Conservation (phyloP, 2,797 vertebrate species). For the Acipenser transmontanus region DNA sequence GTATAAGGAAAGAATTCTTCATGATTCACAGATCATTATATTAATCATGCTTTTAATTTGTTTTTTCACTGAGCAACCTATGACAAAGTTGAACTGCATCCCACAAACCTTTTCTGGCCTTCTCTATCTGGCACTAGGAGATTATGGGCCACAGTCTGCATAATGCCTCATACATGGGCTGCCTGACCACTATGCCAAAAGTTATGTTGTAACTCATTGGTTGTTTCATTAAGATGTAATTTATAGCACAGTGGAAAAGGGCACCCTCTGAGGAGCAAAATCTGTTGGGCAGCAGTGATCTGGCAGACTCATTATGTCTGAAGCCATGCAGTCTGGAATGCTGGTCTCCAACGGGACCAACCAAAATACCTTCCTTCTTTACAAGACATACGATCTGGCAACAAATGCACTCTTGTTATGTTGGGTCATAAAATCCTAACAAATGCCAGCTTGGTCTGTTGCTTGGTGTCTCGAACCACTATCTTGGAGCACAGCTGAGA, state of each 20-base stretch:
- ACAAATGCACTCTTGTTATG: slow-evolving; percentile 22
- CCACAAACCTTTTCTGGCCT: no score
- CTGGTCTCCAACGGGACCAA: slow-evolving; percentile 18
- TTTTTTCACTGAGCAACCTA: slow-evolving; percentile 21
- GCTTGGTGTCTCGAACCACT: neutral
- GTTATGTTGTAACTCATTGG: slow-evolving; percentile 25
- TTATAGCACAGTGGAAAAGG: slow-evolving; percentile 21
- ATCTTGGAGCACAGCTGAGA: neutral
- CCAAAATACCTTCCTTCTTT: slow-evolving; percentile 21
- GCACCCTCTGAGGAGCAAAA: slow-evolving; percentile 9
- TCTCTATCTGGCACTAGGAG: no score
- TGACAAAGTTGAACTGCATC: neutral
- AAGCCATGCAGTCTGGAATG: slow-evolving; percentile 31
- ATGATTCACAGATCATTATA: no score
- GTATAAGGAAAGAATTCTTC: no score
- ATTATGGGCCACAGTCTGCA: no score
- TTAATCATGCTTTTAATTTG: no score
- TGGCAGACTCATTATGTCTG: slow-evolving; percentile 35
- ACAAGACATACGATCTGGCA: slow-evolving; percentile 17
- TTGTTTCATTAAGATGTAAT: slow-evolving; percentile 21
- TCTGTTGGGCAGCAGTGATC: slow-evolving; percentile 18
- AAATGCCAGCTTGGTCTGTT: neutral
- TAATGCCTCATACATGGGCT: no score
- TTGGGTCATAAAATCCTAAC: slow-evolving; percentile 8
- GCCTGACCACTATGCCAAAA: slow-evolving; percentile 8